Percentiles rank a stretch among this genome's conserved stretches.
Evolutionary conservation across 1,140 invertebrate genomes (phyloP).

Genomic region (Drosophila triauraria): DNA sequence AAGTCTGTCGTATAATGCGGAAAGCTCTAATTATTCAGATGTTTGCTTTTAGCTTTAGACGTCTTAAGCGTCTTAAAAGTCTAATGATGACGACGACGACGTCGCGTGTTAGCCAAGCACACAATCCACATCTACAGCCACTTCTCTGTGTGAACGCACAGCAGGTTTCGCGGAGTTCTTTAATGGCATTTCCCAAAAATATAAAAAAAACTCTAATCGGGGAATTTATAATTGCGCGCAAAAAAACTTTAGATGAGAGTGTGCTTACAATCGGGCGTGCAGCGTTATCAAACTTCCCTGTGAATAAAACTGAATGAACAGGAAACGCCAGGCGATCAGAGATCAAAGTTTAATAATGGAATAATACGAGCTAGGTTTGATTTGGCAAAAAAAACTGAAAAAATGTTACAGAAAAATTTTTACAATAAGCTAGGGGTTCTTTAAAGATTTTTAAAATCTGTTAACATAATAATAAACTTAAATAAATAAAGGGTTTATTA

Average conservation of each 20-base stretch:
- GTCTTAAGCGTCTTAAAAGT: conserved; percentile 19
- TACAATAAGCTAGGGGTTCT: not conserved
- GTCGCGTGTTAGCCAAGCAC: conserved; percentile 14
- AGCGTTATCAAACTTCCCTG: conserved; percentile 13
- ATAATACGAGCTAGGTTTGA: not conserved
- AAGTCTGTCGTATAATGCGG: conserved; percentile 30
- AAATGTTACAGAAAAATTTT: not conserved
- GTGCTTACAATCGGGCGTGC: not conserved
- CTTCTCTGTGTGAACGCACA: conserved; percentile 1
- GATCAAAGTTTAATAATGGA: conserved; percentile 17
- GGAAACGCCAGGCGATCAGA: conserved; percentile 12
- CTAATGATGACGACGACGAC: conserved; percentile 5
- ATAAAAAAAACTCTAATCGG: conserved; percentile 9
- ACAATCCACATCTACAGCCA: conserved; percentile 14
- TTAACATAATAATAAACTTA: too few relatives aligned
- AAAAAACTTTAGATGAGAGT: not conserved
- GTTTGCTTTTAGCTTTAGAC: conserved; percentile 48
- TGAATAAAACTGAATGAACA: conserved; percentile 4
- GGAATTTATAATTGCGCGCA: not conserved
- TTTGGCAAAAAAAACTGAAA: not conserved
- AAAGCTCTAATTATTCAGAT: conserved; percentile 50
- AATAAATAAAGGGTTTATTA: too few relatives aligned
- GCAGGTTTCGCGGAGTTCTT: not conserved
- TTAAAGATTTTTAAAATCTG: too few relatives aligned
- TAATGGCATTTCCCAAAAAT: not conserved